Base-by-base conservation (phyloP, 2,113 vertebrate species). In the Argyrosomus japonicus region DNA sequence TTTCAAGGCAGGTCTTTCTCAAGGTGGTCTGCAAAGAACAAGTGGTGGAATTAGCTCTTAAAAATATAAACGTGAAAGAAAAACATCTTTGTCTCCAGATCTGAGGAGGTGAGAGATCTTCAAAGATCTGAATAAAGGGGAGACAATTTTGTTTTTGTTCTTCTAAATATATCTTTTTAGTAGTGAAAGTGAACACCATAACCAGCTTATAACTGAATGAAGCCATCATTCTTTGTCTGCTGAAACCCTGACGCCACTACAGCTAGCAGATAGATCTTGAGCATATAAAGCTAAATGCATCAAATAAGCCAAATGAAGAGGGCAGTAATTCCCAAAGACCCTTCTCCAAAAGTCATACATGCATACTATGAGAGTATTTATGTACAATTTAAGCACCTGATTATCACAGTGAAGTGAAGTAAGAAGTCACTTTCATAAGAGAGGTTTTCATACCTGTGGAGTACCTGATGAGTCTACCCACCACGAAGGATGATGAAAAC, bases 81-180 rank as follows among this genome's bases (percentile, higher is more conserved):
- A 93, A 93, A 94, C 94, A 84, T 75, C 58, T 83, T 86, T 95
- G 95, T 93, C 95, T 95, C 93, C 84, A 95, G 93, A 94, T 92
- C 91, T 93, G 91, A 96, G 95, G 88, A 93, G 32, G 95, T 93
- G 90, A 92, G 93, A 40, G 36, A 9, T 40, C 94, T 93, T 95
- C 92, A 91, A 91, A 95, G 92, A 95, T 93, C 82, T 68, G 64
- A 80, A 79, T 63, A 48, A 50, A 40, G 58, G 67, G 67, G 81
- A 89, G 90, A 91, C 85, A 81, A 84, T 76, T 87, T 87, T 81
- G 77, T 81, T 85, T 88, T 81, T 86, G 53, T 68, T 87, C 43
- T 79, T 85, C 45, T 64, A 57, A 71, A 79, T 88, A 67, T 94
- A 88, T 85, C 73, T 87, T 67, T 83, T 69, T 77, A 56, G 23